A percentile compares a stretch with the other conserved stretches of the same genome.
These are phyloP conservation scores for Zosterops lateralis DNA, from an alignment of 2,113 vertebrate species.

Conservation along the genomic window DNA sequence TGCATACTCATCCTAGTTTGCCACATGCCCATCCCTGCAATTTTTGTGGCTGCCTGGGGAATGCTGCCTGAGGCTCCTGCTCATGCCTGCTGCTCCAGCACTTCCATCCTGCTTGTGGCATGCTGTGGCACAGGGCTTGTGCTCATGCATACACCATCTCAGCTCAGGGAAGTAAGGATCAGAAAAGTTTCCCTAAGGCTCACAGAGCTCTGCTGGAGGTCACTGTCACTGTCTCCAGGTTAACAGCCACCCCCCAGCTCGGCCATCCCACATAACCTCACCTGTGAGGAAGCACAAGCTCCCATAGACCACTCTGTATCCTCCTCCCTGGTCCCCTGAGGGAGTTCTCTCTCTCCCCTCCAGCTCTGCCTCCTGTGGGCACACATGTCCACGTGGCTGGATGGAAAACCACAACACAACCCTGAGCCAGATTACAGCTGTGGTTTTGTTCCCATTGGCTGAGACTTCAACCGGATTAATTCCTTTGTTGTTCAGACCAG, in stretches of 20 bases:
- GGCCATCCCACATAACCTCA: rapidly evolving
- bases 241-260: neutral
- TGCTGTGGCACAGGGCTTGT: neutral
- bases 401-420: neutral
- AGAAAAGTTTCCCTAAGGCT: neutral
- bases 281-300: neutral
- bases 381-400: rapidly evolving
- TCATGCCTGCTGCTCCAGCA: neutral
- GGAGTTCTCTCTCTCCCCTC: neutral
- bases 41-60: neutral
- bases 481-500: neutral
- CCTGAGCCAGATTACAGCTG: neutral
- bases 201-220: neutral
- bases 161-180: neutral
- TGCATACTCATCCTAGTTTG: neutral
- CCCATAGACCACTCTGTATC: neutral
- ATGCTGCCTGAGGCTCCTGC: neutral
- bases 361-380: neutral
- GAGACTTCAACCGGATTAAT: neutral
- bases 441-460: neutral
- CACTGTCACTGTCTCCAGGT: neutral
- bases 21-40: neutral
- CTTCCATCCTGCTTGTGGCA: neutral
- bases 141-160: rapidly evolving
- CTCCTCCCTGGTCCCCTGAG: neutral